These are phyloP conservation scores for Ondatra zibethicus DNA, from an alignment of 2,113 vertebrate species.

Conservation along the genomic window DNA sequence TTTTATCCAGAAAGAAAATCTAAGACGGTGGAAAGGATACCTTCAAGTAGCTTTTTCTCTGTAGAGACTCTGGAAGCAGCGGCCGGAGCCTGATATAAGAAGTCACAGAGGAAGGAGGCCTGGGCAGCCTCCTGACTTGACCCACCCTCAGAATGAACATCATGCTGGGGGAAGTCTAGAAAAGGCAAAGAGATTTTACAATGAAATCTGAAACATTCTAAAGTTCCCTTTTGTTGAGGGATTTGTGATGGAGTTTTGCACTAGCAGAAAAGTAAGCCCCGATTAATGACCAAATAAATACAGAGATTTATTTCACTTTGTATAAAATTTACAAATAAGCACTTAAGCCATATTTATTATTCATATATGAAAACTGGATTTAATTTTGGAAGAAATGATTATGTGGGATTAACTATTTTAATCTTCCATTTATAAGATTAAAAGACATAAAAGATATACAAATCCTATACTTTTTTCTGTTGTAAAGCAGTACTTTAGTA, in stretches of 20 bases:
- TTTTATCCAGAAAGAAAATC: constrained; percentile 35
- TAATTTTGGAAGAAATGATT: constrained; percentile 57
- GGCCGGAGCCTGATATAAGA: constrained; percentile 92
- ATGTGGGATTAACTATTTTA: constrained; percentile 54
- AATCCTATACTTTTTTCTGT: neutral
- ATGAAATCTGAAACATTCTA: constrained; percentile 13
- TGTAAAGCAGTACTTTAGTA: neutral
- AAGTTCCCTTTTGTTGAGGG: neutral
- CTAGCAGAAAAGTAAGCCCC: constrained; percentile 6
- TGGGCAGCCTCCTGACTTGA: constrained; percentile 84
- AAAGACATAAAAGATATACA: constrained; percentile 1
- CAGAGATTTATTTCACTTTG: constrained; percentile 38
- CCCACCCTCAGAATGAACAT: constrained; percentile 86
- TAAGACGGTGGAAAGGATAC: constrained; percentile 81
- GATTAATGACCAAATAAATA: constrained; percentile 18
- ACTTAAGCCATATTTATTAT: constrained; percentile 15
- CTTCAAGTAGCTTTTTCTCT: constrained; percentile 93
- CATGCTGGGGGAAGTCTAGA: constrained; percentile 92
- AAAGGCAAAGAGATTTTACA: constrained; percentile 64
- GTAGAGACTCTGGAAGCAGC: constrained; percentile 85
- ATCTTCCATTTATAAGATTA: constrained; percentile 63
- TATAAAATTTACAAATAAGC: constrained; percentile 50
- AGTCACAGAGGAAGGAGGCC: constrained; percentile 93
- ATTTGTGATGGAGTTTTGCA: neutral
- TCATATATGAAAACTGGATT: constrained; percentile 55